Conservation (phyloP, 1,140 invertebrate genomes). For the Carcinoscorpius rotundicauda region DNA sequence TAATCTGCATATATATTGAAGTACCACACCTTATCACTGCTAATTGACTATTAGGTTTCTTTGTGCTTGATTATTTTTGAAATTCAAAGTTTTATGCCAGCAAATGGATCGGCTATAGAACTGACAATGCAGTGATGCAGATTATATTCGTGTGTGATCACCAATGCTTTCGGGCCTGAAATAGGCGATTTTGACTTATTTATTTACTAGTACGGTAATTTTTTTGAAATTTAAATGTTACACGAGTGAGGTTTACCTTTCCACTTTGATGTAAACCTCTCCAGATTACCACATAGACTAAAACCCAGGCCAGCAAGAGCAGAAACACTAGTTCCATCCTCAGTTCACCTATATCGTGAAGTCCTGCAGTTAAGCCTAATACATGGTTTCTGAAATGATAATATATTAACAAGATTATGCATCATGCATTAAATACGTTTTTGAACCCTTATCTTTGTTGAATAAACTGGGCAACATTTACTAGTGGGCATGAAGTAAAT, state of each 20-base stretch:
- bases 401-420: constrained; percentile 3
- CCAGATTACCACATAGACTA: constrained; percentile 38
- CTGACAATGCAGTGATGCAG: too few species aligned
- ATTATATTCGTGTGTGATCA: too few species aligned
- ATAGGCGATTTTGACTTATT: too few species aligned
- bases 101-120: too few species aligned
- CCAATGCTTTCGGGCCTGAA: too few species aligned
- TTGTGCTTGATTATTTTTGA: too few species aligned
- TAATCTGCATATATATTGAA: too few species aligned
- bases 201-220: too few species aligned
- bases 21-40: too few species aligned
- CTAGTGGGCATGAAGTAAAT: neutral
- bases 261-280: constrained; percentile 38
- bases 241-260: constrained; percentile 26
- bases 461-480: neutral
- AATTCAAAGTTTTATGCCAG: too few species aligned
- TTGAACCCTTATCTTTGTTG: neutral
- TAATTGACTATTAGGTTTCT: too few species aligned
- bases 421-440: neutral
- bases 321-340: constrained; percentile 33
- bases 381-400: constrained; percentile 29
- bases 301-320: constrained; percentile 33
- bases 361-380: constrained; percentile 34
- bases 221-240: too few species aligned
- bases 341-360: constrained; percentile 31